A percentile compares a stretch with the other conserved stretches of the same genome.
Evolutionary conservation across 2,797 vertebrate species (phyloP).

Genomic region (Hippocampus kuda): DNA sequence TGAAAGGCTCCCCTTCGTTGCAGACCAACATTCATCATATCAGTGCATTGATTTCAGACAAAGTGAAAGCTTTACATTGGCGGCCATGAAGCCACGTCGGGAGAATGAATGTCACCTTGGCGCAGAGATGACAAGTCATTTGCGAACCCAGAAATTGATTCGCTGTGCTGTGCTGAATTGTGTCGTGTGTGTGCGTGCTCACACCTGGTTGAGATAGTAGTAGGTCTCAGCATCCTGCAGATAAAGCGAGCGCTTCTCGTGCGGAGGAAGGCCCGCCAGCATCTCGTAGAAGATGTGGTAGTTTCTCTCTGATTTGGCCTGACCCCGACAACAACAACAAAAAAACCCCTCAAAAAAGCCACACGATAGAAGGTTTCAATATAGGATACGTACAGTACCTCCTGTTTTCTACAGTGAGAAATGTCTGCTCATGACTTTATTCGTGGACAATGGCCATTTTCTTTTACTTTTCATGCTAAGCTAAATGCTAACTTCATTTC

Average conservation of each 20-base stretch:
- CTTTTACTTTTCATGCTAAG: background rate
- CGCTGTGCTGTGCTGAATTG: background rate
- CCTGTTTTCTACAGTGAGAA: background rate
- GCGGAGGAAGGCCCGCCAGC: conserved; percentile 81
- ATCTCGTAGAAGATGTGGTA: conserved; percentile 98
- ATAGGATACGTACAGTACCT: background rate
- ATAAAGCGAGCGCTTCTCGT: conserved; percentile 75
- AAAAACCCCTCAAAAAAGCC: background rate
- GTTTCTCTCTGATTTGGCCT: conserved; percentile 94
- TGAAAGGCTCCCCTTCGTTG: background rate
- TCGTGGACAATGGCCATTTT: background rate
- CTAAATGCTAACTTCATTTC: background rate
- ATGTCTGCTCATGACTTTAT: background rate
- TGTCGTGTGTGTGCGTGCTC: conserved; percentile 8
- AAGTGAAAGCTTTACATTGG: conserved; percentile 6
- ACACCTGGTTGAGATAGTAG: conserved; percentile 94
- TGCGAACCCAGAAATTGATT: conserved; percentile 33
- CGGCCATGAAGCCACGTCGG: conserved; percentile 24
- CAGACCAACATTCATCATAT: background rate
- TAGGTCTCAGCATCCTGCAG: conserved; percentile 94
- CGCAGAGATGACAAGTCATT: conserved; percentile 30
- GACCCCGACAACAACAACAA: background rate
- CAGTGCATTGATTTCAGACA: background rate
- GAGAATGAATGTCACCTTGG: conserved; percentile 28
- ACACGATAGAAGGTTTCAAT: background rate